Base-by-base conservation (phyloP, 1,140 invertebrate genomes). In the Brachionus plicatilis region DNA sequence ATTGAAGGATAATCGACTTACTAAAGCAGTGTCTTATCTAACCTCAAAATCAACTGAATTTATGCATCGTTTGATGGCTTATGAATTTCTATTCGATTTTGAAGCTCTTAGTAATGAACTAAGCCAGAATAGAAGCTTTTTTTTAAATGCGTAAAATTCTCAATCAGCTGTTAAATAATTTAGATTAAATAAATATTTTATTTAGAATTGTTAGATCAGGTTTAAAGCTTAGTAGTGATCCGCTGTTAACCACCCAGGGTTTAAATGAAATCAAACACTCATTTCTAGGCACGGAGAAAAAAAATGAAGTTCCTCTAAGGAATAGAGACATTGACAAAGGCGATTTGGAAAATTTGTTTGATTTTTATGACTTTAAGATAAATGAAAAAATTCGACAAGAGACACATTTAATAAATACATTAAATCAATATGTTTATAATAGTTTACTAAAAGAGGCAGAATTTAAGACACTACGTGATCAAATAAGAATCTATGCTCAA, bases 281-380 rank as follows among this genome's bases (percentile, higher is more conserved):
- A 60, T 20, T 9, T n/a, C 9, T 20, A 24, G n/a, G 4, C 20
- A 20, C 17, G 9, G 53, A 60, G n/a, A 60, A 60, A 17, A 60
- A 27, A 33, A 33, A 1, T 3, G 66, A 70, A 70, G 33, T 27
- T 60, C 20, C 53, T 24, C 20, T 5, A n/a, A 60, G 9, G n/a
- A 60, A 60, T 20, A 20, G n/a, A 20, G 53, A 20, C 20, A 27
- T 24, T 8, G 53, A 60, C 17, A 60, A 76, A 12, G 45, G 43
- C 8, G 72, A 76, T 29, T 47, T 76, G 45, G 43, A 76, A 3
- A 50, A 50, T 50, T n/a, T 76, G 3, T 76, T 76, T 50, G 72
- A 76, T 76, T 76, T 76, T 50, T 76, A 76, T 50, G 72, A 76
- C 50, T 76, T 50, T 27, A 76, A 76, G 24, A 9, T 76, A 27